A percentile compares a stretch with the other conserved stretches of the same genome.
These are phyloP conservation scores for Achroia grisella DNA, from an alignment of 1,140 invertebrate species.

Conservation along the genomic window DNA sequence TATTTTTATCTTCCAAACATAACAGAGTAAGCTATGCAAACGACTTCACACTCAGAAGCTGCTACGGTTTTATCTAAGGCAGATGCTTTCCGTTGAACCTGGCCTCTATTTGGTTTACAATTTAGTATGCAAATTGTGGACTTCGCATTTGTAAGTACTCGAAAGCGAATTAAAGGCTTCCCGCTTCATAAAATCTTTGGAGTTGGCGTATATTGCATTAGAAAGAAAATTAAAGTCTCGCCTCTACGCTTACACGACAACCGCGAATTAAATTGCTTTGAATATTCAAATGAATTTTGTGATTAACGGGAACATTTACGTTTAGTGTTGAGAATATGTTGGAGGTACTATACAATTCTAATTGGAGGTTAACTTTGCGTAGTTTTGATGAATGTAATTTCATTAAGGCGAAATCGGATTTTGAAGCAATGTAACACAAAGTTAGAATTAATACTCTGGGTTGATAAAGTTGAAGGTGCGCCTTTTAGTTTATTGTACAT, in stretches of 20 bases:
- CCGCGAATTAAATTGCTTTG: slow-evolving; percentile 30
- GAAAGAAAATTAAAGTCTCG: slow-evolving; percentile 33
- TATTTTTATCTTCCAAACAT: slow-evolving; percentile 25
- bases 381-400: slow-evolving; percentile 17
- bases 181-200: slow-evolving; percentile 44
- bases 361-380: slow-evolving; percentile 23
- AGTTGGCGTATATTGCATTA: slow-evolving; percentile 31
- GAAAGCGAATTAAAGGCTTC: slow-evolving; percentile 39
- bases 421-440: background rate
- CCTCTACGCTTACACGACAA: slow-evolving; percentile 6
- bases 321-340: slow-evolving; percentile 18
- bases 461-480: background rate
- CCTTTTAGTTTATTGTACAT: too few species aligned
- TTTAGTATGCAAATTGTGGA: slow-evolving; percentile 48
- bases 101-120: slow-evolving; percentile 42
- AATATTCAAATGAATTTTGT: slow-evolving; percentile 44
- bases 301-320: slow-evolving; percentile 28
- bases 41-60: slow-evolving; percentile 21
- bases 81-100: slow-evolving; percentile 26
- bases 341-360: slow-evolving; percentile 11
- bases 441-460: background rate
- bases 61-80: slow-evolving; percentile 26
- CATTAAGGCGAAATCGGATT: slow-evolving; percentile 1
- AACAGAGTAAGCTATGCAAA: slow-evolving; percentile 23
- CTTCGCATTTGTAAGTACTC: slow-evolving; percentile 39